phyloP scores from a whole-genome alignment of 2,888 invertebrate genomes.

The Heliconius aoede region DNA sequence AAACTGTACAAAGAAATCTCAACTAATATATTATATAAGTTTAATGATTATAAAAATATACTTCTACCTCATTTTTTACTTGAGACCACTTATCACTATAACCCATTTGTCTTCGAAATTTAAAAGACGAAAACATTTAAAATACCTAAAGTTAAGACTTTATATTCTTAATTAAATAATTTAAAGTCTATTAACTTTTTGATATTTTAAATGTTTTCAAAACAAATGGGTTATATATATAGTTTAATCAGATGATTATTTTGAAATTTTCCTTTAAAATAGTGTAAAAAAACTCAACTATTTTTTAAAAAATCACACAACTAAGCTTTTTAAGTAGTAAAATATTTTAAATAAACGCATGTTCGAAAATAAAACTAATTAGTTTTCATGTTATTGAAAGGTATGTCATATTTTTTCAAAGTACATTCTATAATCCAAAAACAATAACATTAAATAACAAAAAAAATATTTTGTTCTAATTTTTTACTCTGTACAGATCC shows the following conservation, averaged over 20 bases:
- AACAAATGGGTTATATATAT: no score
- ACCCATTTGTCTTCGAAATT: constrained; percentile 1
- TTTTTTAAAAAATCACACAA: background rate
- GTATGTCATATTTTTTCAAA: background rate
- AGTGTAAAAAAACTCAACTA: background rate
- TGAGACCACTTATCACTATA: constrained; percentile 31
- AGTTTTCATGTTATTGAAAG: background rate
- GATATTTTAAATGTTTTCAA: no score
- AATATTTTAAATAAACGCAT: background rate
- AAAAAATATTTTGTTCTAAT: constrained; percentile 14
- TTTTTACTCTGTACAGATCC: constrained; percentile 37
- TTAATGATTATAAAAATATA: constrained; percentile 39
- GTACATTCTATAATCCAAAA: constrained; percentile 19
- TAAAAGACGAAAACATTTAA: background rate
- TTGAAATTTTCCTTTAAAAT: background rate
- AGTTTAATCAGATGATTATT: background rate
- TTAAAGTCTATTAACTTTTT: no score
- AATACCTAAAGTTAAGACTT: background rate
- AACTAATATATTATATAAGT: constrained; percentile 15
- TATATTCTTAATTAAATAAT: background rate
- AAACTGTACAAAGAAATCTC: background rate
- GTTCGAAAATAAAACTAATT: background rate
- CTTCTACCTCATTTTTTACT: constrained; percentile 27
- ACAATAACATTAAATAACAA: constrained; percentile 11
- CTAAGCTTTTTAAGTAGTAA: background rate